phyloP scores from a whole-genome alignment of 1,140 invertebrate genomes.

The Cephus cinctus region DNA sequence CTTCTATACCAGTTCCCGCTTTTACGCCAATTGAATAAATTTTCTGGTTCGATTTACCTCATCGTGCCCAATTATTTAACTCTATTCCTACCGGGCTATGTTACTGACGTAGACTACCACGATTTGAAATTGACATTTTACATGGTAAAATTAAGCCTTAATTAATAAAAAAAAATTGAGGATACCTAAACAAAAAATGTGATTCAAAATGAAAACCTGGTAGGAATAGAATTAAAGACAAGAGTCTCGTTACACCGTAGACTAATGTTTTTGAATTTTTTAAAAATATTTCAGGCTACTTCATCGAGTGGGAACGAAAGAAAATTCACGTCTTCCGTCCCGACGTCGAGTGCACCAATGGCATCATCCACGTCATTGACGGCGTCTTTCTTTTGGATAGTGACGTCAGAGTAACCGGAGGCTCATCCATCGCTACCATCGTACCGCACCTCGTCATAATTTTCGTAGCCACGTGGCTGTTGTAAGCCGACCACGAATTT shows the following conservation, averaged over 20 bases:
- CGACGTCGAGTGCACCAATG: slow-evolving; percentile 90
- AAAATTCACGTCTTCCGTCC: slow-evolving; percentile 82
- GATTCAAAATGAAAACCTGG: too few species aligned
- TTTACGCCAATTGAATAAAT: too few species aligned
- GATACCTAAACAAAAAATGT: too few species aligned
- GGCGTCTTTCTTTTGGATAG: slow-evolving; percentile 76
- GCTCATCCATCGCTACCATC: slow-evolving; percentile 38
- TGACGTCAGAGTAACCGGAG: slow-evolving; percentile 74
- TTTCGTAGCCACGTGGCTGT: slow-evolving; percentile 50
- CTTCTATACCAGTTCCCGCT: too few species aligned
- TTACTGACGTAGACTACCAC: too few species aligned
- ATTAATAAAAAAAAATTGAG: too few species aligned
- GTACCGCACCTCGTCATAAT: slow-evolving; percentile 50
- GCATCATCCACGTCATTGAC: slow-evolving; percentile 90
- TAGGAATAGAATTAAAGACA: not conserved
- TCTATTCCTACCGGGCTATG: too few species aligned
- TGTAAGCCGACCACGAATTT: slow-evolving; percentile 34
- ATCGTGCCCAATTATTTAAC: too few species aligned
- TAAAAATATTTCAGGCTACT: slow-evolving; percentile 65
- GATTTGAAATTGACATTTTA: too few species aligned
- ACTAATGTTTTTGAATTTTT: not conserved
- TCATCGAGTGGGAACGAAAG: slow-evolving; percentile 79
- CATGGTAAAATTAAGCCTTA: too few species aligned
- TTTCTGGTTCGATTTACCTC: too few species aligned
- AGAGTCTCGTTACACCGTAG: not conserved